phyloP scores from a whole-genome alignment of 2,888 invertebrate species.

The Drosophila pegasa region DNA sequence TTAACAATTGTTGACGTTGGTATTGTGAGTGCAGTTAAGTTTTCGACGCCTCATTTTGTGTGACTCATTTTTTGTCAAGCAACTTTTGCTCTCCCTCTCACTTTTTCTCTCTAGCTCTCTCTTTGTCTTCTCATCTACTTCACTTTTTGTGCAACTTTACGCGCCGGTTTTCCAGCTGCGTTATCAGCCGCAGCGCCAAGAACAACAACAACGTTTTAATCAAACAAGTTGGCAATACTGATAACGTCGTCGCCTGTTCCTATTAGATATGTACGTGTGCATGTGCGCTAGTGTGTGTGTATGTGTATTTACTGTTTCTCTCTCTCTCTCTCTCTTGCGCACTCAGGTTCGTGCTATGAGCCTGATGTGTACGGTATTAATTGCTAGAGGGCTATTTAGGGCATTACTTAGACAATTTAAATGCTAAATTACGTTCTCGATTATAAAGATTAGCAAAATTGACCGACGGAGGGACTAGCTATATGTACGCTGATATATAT shows the following conservation, averaged over 20 bases:
- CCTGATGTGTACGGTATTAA: conserved; percentile 1
- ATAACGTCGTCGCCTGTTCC: conserved; percentile 46
- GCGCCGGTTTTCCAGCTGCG: conserved; percentile 40
- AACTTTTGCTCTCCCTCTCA: conserved; percentile 28
- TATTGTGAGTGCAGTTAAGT: conserved; percentile 23
- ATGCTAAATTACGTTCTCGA: conserved; percentile 27
- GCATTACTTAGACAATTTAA: conserved; percentile 21
- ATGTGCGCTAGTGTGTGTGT: neutral
- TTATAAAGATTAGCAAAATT: conserved; percentile 13
- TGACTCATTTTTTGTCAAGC: conserved; percentile 45
- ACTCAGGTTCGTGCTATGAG: neutral
- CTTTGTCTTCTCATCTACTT: conserved; percentile 14
- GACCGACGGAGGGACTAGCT: no score
- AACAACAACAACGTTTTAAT: conserved; percentile 46
- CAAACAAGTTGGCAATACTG: conserved; percentile 72
- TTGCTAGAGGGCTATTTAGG: conserved; percentile 17
- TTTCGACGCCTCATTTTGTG: conserved; percentile 5
- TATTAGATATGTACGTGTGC: conserved; percentile 2
- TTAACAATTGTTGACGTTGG: conserved; percentile 21
- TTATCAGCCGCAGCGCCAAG: conserved; percentile 30
- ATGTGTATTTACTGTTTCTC: conserved; percentile 1
- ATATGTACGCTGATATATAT: no score
- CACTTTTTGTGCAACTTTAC: conserved; percentile 30
- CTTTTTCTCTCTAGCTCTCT: conserved; percentile 1
- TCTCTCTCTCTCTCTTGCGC: conserved; percentile 7